Evolutionary conservation across 1,140 invertebrate genomes (phyloP), one percentile per base, ranked within the genome.

Genomic region (Thaumatotibia leucotreta): DNA sequence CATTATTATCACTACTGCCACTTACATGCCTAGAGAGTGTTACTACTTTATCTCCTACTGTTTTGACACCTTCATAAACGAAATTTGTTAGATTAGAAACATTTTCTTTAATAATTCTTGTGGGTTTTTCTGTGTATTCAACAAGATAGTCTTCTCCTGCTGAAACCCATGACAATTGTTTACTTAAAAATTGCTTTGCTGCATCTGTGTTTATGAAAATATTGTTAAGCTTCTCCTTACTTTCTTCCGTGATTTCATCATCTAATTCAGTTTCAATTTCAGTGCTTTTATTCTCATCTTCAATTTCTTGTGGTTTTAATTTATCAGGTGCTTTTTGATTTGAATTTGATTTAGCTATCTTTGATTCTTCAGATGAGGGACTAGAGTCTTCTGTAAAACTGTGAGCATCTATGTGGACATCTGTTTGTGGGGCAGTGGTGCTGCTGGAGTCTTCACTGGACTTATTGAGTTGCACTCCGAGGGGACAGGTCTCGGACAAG

Each of bases 61-160:
- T 95, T 86, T 94, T 94, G 0, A 95, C 95, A 31, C 95, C 94
- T 85, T 95, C 94, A 79, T 94, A 95, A 14, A 95, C 95, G 73
- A 95, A 91, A 83, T 93, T 95, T 6, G 95, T 95, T 74, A 95
- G 92, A 79, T 94, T 95, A n/a, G 93, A 94, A 5, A 95, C 94
- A 89, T 95, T 95, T 83, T 95, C 94, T 81, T 94, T 94, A 14
- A 95, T 93, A 58, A 94, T 91, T 80, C 93, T 92, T 6, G 93
- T 94, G 2, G 94, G 93, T 82, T 93, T 94, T 74, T 94, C 94
- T 17, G 93, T 92, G 71, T 92, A 93, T 75, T 95, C 94, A 29
- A 93, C 89, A 50, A 94, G 80, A 74, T 94, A 92, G 74, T 95
- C 93, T 80, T 95, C 94, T 27, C 93, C 93, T 23, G 92, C 92